Base-by-base conservation (phyloP, 2,797 vertebrate species). In the Lycodopsis pacificus region DNA sequence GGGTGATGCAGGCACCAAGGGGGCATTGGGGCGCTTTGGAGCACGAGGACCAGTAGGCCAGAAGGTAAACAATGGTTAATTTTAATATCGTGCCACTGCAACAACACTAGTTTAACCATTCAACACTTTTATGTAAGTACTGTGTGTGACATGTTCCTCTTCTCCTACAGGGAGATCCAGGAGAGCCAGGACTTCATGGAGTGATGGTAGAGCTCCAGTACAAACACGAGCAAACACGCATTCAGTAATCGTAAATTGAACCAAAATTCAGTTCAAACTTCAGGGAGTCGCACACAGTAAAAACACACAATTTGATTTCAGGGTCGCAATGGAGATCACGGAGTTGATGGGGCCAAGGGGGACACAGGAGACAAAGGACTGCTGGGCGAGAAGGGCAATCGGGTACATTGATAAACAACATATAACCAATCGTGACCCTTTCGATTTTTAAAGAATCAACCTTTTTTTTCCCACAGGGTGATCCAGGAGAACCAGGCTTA, bases 1-100 rank as follows among this genome's bases (percentile, higher is more conserved):
- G 82, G 97, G 97, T 3, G 96, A 97, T 40, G 93, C 93, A 10
- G 97, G 97, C 1, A 90, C 91, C 1, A 98, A 98, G 84, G 97
- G 97, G 74, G 90, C 87, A 17, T 83, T 97, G 86, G 97, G 97
- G 2, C 89, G 95, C 9, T 98, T 98, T 3, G 97, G 97, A 80
- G 90, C 93, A 32, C 93, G 97, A 86, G 97, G 97, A 62, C 96
- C 95, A 0, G 97, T 95, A 0, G 97, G 97, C 14, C 96, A 97
- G 87, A 98, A 98, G 95, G 97, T 97, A 53, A 91, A 86, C 74
- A 22, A 40, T 1, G 19, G 14, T 59, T 65, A 0, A 11, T 1
- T 65, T 22, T 7, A 46, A 67, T 68, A 46, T 65, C 0, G 32
- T 54, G 4, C 20, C 6, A 34, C 40, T 17, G 25, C 51, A 34